phyloP scores from a whole-genome alignment of 2,797 vertebrate species.

The Chaenodraco wilsoni region DNA sequence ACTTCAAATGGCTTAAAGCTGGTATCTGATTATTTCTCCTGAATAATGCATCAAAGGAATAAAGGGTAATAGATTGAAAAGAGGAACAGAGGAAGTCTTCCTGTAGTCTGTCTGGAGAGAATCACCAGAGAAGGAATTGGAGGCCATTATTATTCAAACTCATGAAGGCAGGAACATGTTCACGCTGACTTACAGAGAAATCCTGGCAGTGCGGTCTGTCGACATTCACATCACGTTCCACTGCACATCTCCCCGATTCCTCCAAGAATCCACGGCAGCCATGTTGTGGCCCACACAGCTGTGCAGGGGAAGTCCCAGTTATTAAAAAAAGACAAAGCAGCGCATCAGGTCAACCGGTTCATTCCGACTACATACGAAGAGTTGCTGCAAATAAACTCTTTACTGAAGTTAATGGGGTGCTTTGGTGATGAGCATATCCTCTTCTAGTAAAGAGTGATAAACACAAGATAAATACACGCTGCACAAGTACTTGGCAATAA shows the following conservation, averaged over 20 bases:
- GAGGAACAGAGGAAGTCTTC: conserved; percentile 3
- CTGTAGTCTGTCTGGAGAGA: not conserved
- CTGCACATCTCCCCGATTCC: conserved; percentile 58
- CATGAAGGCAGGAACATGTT: conserved; percentile 16
- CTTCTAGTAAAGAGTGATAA: not conserved
- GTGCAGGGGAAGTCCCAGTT: conserved; percentile 18
- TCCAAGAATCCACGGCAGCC: conserved; percentile 45
- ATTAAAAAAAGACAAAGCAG: not conserved
- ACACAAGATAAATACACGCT: not conserved
- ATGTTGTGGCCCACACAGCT: conserved; percentile 32
- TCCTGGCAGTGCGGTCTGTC: conserved; percentile 33
- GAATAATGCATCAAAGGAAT: conserved; percentile 3
- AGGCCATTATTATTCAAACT: conserved; percentile 40
- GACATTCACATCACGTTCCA: conserved; percentile 57
- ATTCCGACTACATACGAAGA: conserved; percentile 6
- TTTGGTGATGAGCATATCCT: conserved; percentile 24
- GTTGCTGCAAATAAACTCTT: conserved; percentile 14
- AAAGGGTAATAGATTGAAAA: conserved; percentile 1
- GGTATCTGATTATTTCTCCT: not conserved
- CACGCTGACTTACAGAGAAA: conserved; percentile 25
- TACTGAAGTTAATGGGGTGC: conserved; percentile 37
- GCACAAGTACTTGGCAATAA: no score
- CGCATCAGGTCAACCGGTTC: not conserved
- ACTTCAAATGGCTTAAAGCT: conserved; percentile 11
- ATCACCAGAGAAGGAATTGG: conserved; percentile 5